phyloP scores from a whole-genome alignment of 2,113 vertebrate genomes.

The Dendrocopos noguchii region DNA sequence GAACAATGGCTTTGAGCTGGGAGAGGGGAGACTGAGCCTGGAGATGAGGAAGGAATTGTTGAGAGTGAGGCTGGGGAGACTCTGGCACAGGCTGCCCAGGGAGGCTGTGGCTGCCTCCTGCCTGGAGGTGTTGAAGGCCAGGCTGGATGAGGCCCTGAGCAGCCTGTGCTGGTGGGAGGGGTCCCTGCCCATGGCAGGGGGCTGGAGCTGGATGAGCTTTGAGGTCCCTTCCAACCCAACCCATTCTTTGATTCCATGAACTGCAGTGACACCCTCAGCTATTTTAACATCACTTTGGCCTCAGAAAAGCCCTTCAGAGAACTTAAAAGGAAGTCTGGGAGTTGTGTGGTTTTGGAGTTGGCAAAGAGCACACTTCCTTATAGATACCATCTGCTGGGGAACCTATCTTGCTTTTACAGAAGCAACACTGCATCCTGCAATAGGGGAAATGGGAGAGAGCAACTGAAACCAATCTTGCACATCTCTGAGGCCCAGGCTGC shows the following conservation, averaged over 20 bases:
- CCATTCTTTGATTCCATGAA: not conserved
- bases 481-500: not conserved
- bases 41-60: too few species aligned
- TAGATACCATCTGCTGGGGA: slow-evolving; percentile 61
- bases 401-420: slow-evolving; percentile 62
- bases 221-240: too few species aligned
- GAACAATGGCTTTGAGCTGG: too few species aligned
- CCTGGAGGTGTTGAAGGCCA: too few species aligned
- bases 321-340: slow-evolving; percentile 45
- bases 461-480: not conserved
- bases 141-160: too few species aligned
- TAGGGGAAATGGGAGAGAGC: slow-evolving; percentile 10
- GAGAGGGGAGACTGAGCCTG: too few species aligned
- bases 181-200: too few species aligned
- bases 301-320: not conserved
- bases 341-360: slow-evolving; percentile 6
- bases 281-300: not conserved
- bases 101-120: too few species aligned
- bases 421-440: not conserved
- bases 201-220: too few species aligned
- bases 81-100: too few species aligned
- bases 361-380: slow-evolving; percentile 60
- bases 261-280: not conserved
- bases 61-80: too few species aligned
- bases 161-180: too few species aligned